Percentiles rank a stretch among this genome's conserved stretches.
phyloP scores from a whole-genome alignment of 2,888 invertebrate genomes.

The Ischnura elegans region DNA sequence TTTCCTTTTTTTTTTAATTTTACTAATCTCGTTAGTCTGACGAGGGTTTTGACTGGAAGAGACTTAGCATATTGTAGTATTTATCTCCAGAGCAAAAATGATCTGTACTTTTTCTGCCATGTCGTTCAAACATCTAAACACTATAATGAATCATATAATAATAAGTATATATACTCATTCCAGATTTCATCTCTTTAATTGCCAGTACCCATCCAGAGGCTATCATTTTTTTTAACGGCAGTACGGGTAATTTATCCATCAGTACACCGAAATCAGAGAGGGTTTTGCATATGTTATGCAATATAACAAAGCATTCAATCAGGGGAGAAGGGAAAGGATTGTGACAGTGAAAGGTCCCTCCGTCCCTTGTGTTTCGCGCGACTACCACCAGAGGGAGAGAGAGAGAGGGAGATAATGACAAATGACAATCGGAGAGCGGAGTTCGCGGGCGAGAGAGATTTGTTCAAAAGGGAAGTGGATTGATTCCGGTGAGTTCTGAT shows the following conservation, averaged over 20 bases:
- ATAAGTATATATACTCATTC: no score
- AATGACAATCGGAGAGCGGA: conserved; percentile 32
- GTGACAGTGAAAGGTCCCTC: background rate
- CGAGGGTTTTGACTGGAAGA: no score
- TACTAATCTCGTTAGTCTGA: no score
- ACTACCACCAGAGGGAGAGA: background rate
- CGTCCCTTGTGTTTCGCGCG: background rate
- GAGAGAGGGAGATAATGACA: background rate
- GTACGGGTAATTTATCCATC: background rate
- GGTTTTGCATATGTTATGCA: background rate
- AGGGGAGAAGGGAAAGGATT: background rate
- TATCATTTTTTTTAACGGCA: background rate
- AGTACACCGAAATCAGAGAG: background rate
- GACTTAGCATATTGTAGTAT: no score
- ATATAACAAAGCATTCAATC: background rate
- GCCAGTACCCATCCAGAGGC: background rate
- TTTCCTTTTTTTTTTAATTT: no score
- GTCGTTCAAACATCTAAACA: no score
- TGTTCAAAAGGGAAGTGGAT: background rate
- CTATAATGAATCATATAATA: no score
- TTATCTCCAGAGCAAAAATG: no score
- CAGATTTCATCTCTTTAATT: background rate
- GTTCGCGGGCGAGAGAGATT: conserved; percentile 21
- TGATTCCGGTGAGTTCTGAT: background rate
- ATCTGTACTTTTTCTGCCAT: no score